phyloP scores from a whole-genome alignment of 1,140 invertebrate genomes.

The Daktulosphaira vitifoliae region DNA sequence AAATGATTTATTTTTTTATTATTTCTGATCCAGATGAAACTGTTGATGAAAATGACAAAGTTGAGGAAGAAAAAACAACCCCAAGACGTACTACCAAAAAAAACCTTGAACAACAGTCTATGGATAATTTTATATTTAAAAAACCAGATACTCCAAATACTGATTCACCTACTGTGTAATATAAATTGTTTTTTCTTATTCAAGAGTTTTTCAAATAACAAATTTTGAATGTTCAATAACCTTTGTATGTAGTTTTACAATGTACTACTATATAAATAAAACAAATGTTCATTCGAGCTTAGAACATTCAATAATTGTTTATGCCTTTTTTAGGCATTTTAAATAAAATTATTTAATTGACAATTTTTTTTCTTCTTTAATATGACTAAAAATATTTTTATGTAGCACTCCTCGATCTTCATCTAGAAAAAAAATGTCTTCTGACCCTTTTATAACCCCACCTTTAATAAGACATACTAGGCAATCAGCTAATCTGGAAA shows the following conservation, averaged over 20 bases:
- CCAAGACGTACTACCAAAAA: neutral
- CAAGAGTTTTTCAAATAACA: no score
- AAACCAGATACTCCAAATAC: slow-evolving; percentile 25
- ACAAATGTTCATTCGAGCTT: no score
- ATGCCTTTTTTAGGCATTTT: no score
- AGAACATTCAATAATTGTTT: no score
- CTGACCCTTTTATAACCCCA: neutral
- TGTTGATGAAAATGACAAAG: neutral
- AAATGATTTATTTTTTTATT: neutral
- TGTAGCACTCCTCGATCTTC: slow-evolving; percentile 1
- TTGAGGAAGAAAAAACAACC: neutral
- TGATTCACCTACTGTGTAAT: neutral
- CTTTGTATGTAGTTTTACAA: no score
- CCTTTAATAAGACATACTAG: slow-evolving; percentile 9
- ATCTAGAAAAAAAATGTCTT: neutral
- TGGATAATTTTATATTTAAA: slow-evolving; percentile 21
- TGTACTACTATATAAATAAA: no score
- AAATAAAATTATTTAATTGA: no score
- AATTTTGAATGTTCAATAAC: no score
- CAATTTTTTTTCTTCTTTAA: neutral
- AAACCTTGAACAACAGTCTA: neutral
- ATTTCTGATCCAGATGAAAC: neutral
- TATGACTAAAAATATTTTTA: neutral
- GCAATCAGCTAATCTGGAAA: slow-evolving; percentile 47
- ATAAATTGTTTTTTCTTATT: no score